phyloP scores from a whole-genome alignment of 2,888 invertebrate genomes.

The Poecilobothrus nobilitatus region DNA sequence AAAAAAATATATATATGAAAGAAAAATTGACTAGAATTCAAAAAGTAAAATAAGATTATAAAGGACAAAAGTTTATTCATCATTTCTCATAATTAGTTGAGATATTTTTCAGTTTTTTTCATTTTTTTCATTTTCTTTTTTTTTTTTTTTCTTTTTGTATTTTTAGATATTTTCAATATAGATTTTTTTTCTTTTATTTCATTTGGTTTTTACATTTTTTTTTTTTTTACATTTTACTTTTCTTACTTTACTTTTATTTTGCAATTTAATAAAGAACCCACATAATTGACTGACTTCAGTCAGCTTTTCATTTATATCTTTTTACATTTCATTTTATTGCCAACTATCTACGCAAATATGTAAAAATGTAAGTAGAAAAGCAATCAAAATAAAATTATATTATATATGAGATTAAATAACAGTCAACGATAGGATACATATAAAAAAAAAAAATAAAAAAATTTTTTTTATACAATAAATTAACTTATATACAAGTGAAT shows the following conservation, averaged over 20 bases:
- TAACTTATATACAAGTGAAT: too few species aligned
- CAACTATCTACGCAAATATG: slow-evolving; percentile 4
- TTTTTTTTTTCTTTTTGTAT: not conserved
- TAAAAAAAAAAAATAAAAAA: too few species aligned
- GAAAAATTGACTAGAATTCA: too few species aligned
- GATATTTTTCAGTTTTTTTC: not conserved
- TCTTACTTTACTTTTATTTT: not conserved
- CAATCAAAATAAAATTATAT: not conserved
- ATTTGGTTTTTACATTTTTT: not conserved
- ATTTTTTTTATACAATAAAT: too few species aligned
- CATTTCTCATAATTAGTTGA: slow-evolving; percentile 1
- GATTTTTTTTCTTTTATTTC: not conserved
- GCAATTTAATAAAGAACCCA: slow-evolving; percentile 1
- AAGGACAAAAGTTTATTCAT: slow-evolving; percentile 6
- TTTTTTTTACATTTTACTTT: too few species aligned
- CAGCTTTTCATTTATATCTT: not conserved
- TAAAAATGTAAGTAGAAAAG: not conserved
- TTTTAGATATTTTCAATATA: not conserved
- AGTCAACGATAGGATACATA: too few species aligned
- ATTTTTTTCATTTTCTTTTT: not conserved
- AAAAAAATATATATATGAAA: too few species aligned
- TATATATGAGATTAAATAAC: not conserved
- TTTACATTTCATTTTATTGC: not conserved
- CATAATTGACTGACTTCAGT: slow-evolving; percentile 6
- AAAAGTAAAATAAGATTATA: not conserved